Conservation (phyloP, 2,113 vertebrate species). For the Crocuta crocuta region DNA sequence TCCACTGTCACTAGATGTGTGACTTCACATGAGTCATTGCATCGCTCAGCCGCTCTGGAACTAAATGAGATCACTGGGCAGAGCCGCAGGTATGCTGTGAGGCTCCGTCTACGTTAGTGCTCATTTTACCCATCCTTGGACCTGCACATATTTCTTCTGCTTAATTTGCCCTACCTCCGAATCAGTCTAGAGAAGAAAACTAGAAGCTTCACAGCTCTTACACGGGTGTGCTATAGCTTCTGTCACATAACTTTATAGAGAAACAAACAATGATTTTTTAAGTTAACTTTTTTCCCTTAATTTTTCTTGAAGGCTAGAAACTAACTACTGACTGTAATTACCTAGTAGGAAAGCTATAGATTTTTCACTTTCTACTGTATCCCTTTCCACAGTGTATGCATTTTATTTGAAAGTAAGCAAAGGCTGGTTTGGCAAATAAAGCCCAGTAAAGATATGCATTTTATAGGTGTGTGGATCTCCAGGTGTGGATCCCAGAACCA, state of each 20-base stretch:
- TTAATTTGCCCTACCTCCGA: not conserved
- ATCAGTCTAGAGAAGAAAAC: not conserved
- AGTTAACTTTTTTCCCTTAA: not conserved
- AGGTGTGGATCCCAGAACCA: not conserved
- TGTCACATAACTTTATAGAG: not conserved
- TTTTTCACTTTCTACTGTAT: not conserved
- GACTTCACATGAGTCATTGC: not conserved
- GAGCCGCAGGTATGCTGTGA: rapidly evolving
- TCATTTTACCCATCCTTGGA: not conserved
- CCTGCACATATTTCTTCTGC: not conserved
- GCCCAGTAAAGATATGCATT: not conserved
- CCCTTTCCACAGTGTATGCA: not conserved
- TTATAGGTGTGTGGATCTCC: not conserved
- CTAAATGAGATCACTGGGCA: not conserved
- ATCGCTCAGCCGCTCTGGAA: not conserved
- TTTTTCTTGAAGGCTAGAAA: not conserved
- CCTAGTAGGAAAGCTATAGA: not conserved
- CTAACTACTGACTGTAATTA: not conserved
- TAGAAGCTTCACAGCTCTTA: not conserved
- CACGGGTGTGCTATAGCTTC: not conserved
- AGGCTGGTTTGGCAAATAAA: not conserved
- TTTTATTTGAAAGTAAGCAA: not conserved
- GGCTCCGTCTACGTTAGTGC: rapidly evolving
- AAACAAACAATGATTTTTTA: not conserved
- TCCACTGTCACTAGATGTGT: not conserved